Conservation (phyloP, 2,888 invertebrate species). For the Idaea dimidiata region DNA sequence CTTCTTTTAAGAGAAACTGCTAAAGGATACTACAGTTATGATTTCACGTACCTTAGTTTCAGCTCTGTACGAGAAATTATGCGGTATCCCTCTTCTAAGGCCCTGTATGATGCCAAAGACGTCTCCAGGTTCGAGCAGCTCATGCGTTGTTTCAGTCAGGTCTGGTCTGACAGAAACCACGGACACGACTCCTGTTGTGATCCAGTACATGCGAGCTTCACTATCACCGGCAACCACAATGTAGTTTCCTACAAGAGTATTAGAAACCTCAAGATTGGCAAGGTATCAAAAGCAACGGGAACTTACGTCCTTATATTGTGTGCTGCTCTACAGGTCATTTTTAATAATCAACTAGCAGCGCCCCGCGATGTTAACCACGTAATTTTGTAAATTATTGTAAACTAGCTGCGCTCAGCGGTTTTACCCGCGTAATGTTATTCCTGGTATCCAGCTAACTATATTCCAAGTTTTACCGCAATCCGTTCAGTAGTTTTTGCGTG, state of each 20-base stretch:
- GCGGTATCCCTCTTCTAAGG: slow-evolving; percentile 64
- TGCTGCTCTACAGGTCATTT: too few relatives aligned
- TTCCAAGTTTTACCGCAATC: too few relatives aligned
- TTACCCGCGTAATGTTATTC: too few relatives aligned
- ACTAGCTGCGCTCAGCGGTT: too few relatives aligned
- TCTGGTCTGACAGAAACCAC: slow-evolving; percentile 68
- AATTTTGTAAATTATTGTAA: too few relatives aligned
- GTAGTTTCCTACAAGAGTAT: slow-evolving; percentile 62
- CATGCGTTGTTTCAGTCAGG: slow-evolving; percentile 71
- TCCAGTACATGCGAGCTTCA: slow-evolving; percentile 79
- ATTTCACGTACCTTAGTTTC: slow-evolving; percentile 57
- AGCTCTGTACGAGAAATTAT: slow-evolving; percentile 78
- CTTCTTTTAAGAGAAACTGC: too few relatives aligned
- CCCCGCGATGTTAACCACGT: too few relatives aligned
- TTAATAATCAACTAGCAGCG: too few relatives aligned
- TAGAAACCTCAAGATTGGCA: background rate
- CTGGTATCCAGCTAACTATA: too few relatives aligned
- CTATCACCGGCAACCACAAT: slow-evolving; percentile 78
- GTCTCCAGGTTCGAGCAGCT: slow-evolving; percentile 65
- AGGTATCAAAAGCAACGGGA: background rate
- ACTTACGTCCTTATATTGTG: background rate
- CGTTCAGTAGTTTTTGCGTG: too few relatives aligned
- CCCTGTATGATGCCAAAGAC: slow-evolving; percentile 79
- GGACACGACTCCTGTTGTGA: slow-evolving; percentile 69
- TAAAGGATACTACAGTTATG: too few relatives aligned